These are phyloP conservation scores for Eupithecia tripunctaria DNA, from an alignment of 2,888 invertebrate species.

Conservation along the genomic window DNA sequence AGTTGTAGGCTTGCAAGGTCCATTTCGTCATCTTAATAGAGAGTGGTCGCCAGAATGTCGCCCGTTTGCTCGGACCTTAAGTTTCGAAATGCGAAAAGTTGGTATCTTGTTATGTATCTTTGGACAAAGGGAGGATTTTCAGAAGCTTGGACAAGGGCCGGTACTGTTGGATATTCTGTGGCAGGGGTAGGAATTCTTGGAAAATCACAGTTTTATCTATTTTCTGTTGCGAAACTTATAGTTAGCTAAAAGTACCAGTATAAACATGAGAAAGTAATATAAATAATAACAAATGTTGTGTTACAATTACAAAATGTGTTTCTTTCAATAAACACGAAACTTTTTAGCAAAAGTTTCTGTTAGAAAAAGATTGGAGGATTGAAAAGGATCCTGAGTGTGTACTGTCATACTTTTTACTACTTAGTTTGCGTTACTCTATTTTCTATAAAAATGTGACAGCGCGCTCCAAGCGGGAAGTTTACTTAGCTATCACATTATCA, in stretches of 20 bases:
- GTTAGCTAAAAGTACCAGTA: not conserved
- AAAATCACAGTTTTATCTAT: conserved; percentile 8
- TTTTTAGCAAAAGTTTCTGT: not conserved
- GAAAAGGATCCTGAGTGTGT: too few species aligned
- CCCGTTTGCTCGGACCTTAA: not conserved
- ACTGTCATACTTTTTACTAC: too few species aligned
- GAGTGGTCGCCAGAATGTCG: not conserved
- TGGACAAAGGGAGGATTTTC: conserved; percentile 38
- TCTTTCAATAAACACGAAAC: too few species aligned
- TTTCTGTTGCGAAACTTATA: conserved; percentile 2
- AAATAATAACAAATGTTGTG: too few species aligned
- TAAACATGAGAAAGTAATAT: not conserved
- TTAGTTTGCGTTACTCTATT: too few species aligned
- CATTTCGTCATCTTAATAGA: not conserved
- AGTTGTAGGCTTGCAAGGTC: not conserved
- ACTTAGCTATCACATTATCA: too few species aligned
- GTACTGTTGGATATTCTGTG: not conserved
- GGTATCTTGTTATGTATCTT: conserved; percentile 44
- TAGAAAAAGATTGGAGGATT: too few species aligned
- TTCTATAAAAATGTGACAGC: too few species aligned
- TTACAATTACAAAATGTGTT: too few species aligned
- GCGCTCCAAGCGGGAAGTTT: too few species aligned
- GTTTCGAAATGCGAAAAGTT: conserved; percentile 44
- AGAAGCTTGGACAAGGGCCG: conserved; percentile 26
- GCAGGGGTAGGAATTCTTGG: conserved; percentile 4